A percentile compares a stretch with the other conserved stretches of the same genome.
phyloP scores from a whole-genome alignment of 2,113 vertebrate genomes.

The Sander lucioperca region DNA sequence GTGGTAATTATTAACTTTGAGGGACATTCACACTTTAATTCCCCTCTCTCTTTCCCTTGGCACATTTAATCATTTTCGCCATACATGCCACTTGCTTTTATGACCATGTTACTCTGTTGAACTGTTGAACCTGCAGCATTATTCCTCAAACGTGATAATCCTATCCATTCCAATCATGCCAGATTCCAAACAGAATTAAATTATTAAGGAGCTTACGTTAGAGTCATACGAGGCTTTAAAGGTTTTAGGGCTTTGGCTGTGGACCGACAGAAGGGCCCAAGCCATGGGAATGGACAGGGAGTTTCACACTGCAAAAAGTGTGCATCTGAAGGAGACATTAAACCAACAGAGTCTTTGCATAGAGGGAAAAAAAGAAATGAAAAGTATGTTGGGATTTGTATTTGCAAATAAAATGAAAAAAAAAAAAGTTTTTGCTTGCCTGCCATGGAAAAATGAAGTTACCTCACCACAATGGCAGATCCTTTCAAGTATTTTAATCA shows the following conservation, averaged over 20 bases:
- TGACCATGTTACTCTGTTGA: conserved; percentile 55
- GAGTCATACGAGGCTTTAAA: conserved; percentile 76
- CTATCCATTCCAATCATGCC: conserved; percentile 79
- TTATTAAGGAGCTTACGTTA: conserved; percentile 86
- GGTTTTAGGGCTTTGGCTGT: conserved; percentile 70
- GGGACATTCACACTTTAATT: conserved; percentile 8
- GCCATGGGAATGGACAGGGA: conserved; percentile 63
- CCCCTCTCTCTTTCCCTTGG: background rate
- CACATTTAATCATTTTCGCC: conserved; percentile 53
- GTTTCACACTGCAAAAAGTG: conserved; percentile 48
- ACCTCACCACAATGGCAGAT: conserved; percentile 12
- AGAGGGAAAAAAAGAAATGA: background rate
- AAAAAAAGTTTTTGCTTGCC: background rate
- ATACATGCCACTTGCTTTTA: conserved; percentile 41
- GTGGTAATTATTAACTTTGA: conserved; percentile 15
- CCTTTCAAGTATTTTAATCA: conserved; percentile 3
- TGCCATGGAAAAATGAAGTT: conserved; percentile 22
- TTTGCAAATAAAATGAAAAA: background rate
- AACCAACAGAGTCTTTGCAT: background rate
- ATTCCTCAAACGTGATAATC: conserved; percentile 74
- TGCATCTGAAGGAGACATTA: background rate
- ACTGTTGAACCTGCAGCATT: conserved; percentile 65
- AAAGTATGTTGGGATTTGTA: background rate
- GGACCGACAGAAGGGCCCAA: conserved; percentile 37
- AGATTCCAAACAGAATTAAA: conserved; percentile 90